Percentiles rank a stretch among this genome's conserved stretches.
These are phyloP conservation scores for Hemaris fuciformis DNA, from an alignment of 2,888 invertebrate species.

Conservation along the genomic window DNA sequence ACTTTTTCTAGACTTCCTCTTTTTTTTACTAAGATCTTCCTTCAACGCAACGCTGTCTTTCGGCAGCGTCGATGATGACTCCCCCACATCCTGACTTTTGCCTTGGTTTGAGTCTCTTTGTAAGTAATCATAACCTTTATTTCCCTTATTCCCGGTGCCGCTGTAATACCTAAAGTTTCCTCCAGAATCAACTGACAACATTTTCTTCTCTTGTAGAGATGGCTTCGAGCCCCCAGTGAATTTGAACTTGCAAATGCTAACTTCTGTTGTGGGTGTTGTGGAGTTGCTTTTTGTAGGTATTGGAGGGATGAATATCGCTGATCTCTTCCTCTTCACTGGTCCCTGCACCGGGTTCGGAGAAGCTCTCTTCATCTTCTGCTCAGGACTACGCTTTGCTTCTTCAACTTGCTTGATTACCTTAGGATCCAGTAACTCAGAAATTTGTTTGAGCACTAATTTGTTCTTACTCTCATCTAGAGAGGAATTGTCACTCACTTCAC, in stretches of 20 bases:
- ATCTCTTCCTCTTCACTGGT: conserved; percentile 87
- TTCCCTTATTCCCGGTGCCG: conserved; percentile 91
- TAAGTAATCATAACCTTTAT: conserved; percentile 90
- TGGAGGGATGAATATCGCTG: conserved; percentile 92
- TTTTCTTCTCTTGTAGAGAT: conserved; percentile 94
- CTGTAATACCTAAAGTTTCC: conserved; percentile 94
- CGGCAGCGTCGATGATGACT: conserved; percentile 41
- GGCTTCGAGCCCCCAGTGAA: conserved; percentile 96
- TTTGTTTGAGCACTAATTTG: conserved; percentile 72
- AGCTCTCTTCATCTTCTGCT: conserved; percentile 71
- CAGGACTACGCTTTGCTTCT: conserved; percentile 56
- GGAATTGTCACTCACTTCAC: conserved; percentile 54
- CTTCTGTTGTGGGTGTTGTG: conserved; percentile 90
- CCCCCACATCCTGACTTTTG: conserved; percentile 44
- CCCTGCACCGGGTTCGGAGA: conserved; percentile 62
- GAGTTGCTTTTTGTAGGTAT: conserved; percentile 87
- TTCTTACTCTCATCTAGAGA: conserved; percentile 68
- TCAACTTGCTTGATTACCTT: conserved; percentile 67
- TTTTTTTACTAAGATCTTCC: conserved; percentile 79
- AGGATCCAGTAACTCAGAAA: conserved; percentile 71
- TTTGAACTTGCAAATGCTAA: conserved; percentile 96
- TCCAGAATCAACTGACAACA: conserved; percentile 93
- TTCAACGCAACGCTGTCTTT: conserved; percentile 35
- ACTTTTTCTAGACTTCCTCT: conserved; percentile 90
- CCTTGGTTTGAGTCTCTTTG: conserved; percentile 86